These are phyloP conservation scores for Gerris buenoi DNA, from an alignment of 1,140 invertebrate genomes.

Conservation along the genomic window DNA sequence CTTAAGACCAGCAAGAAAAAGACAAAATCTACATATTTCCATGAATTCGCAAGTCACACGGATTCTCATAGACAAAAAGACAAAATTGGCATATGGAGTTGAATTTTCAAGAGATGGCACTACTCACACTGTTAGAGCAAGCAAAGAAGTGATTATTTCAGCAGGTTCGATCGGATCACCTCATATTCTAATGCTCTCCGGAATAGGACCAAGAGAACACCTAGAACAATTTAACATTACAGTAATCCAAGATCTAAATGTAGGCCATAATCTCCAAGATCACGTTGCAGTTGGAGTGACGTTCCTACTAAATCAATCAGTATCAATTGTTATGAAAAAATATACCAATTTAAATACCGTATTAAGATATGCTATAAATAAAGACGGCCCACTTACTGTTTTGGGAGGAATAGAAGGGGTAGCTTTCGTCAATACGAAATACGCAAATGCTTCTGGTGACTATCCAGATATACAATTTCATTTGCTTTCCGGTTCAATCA, in stretches of 20 bases:
- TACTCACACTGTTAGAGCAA: conserved; percentile 16
- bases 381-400: conserved; percentile 31
- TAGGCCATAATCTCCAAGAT: conserved; percentile 42
- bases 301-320: too few species aligned
- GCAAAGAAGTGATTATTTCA: conserved; percentile 50
- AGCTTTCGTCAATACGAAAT: conserved; percentile 35
- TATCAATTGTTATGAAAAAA: too few species aligned
- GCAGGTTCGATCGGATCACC: conserved; percentile 55
- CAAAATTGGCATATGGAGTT: conserved; percentile 39
- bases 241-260: conserved; percentile 35
- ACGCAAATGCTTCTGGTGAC: conserved; percentile 31
- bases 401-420: conserved; percentile 36
- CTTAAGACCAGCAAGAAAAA: conserved; percentile 32
- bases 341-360: too few species aligned
- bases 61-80: conserved; percentile 47
- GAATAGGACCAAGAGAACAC: conserved; percentile 45
- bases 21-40: conserved; percentile 49
- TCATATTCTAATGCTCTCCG: conserved; percentile 55
- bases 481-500: conserved; percentile 49
- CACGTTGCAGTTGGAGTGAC: too few species aligned
- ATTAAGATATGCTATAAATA: too few species aligned
- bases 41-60: conserved; percentile 52
- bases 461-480: conserved; percentile 63
- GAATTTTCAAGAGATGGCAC: conserved; percentile 35
- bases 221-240: conserved; percentile 34